phyloP scores from a whole-genome alignment of 2,888 invertebrate genomes.

The Coelinius sp. region DNA sequence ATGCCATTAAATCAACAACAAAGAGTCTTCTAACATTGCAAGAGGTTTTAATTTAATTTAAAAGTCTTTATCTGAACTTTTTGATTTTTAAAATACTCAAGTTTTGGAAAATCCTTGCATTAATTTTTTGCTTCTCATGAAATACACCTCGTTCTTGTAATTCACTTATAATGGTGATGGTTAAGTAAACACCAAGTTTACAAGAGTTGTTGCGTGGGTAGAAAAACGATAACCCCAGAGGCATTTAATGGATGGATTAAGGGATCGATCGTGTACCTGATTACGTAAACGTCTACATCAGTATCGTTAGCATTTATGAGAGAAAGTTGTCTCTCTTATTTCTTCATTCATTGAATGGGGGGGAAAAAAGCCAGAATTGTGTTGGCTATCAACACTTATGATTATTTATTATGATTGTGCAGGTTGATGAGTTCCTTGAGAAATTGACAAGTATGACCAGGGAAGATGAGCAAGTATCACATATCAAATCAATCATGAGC shows the following conservation, averaged over 20 bases:
- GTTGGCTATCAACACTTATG: neutral
- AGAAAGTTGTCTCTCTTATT: constrained; percentile 10
- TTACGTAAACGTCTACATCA: neutral
- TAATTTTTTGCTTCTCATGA: neutral
- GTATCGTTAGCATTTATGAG: constrained; percentile 1
- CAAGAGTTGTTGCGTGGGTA: constrained; percentile 9
- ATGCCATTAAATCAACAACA: constrained; percentile 74
- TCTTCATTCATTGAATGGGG: neutral
- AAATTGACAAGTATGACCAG: constrained; percentile 83
- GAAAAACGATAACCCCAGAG: neutral
- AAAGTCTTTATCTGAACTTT: neutral
- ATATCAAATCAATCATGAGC: constrained; percentile 81
- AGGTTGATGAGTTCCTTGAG: constrained; percentile 82
- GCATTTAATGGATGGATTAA: neutral
- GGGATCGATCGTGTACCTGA: neutral
- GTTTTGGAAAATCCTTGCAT: neutral
- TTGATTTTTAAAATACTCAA: neutral
- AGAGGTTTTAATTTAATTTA: constrained; percentile 72
- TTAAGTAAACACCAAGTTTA: neutral
- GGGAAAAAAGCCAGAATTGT: neutral
- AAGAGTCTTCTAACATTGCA: constrained; percentile 82
- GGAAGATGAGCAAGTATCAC: constrained; percentile 88
- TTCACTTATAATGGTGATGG: neutral
- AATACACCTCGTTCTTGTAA: neutral
- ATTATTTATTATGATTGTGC: neutral